A percentile compares a stretch with the other conserved stretches of the same genome.
phyloP scores from a whole-genome alignment of 2,797 vertebrate genomes.

The Gorsachius magnificus region DNA sequence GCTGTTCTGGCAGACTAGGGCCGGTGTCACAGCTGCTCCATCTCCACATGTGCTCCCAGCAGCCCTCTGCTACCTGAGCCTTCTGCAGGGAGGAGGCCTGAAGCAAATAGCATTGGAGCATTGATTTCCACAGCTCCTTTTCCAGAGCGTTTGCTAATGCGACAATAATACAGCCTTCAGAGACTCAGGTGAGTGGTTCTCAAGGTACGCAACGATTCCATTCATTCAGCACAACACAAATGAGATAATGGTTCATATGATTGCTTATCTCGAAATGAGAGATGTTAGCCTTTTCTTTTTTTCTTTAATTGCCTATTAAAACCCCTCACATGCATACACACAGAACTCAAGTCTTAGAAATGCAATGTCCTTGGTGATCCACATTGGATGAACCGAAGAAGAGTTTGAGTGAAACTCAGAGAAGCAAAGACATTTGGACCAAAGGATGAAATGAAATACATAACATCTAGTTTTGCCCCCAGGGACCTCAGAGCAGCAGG shows the following conservation, averaged over 20 bases:
- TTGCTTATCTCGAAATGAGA: not conserved
- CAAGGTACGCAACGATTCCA: not conserved
- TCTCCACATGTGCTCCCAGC: not conserved
- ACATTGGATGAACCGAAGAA: not conserved
- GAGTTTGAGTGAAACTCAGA: conserved; percentile 14
- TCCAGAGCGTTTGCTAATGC: not conserved
- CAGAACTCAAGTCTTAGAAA: not conserved
- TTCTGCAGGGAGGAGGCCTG: not conserved
- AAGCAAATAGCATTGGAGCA: not conserved
- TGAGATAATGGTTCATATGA: not conserved
- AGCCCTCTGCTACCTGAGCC: not conserved
- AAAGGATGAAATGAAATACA: conserved; percentile 31
- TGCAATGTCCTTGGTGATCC: not conserved
- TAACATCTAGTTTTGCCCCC: not conserved
- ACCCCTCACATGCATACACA: not conserved
- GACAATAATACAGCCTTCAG: not conserved
- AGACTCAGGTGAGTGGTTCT: not conserved
- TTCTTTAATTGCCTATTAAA: not conserved
- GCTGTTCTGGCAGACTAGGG: not conserved
- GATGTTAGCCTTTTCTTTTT: not conserved
- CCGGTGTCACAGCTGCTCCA: not conserved
- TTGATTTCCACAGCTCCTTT: not conserved
- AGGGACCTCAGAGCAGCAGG: conserved; percentile 9
- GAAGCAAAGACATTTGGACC: conserved; percentile 30
- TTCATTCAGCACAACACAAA: not conserved